Evolutionary conservation across 1,140 invertebrate species (phyloP), one percentile per base, ranked within the genome.

Genomic region (Drosophila melanica): DNA sequence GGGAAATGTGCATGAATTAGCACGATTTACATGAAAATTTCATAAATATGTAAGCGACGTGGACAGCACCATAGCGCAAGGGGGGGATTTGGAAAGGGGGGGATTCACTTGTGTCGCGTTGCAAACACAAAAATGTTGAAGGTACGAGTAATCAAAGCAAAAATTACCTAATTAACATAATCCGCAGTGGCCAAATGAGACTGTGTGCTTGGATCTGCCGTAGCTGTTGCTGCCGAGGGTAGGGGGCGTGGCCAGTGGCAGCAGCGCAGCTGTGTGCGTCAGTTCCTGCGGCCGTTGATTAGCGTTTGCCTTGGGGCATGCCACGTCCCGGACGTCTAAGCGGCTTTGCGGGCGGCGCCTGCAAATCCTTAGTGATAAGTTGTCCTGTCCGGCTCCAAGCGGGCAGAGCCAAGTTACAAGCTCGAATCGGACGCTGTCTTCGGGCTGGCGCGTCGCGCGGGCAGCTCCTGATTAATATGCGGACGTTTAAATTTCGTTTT

Each of bases 91-190:
- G 33, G 10, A 11, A 20, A 16, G 39, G 20, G 39, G 30, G 20
- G n/a, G 37, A 16, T 8, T 45, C 44, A 18, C 9, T 55, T 37
- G 45, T 59, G 64, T 58, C 66, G 68, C 72, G 75, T 35, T 8
- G 33, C 33, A 10, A 35, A 10, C 9, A 35, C 33, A 35, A 35
- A 35, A 84, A 72, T 23, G 20, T 79, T 80, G 62, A 86, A 90
- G 87, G 87, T 90, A 86, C 60, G 60, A 68, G 72, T 76, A 90
- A 90, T 90, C 81, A 90, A 90, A 90, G 87, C 87, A 82, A 80
- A 90, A 90, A 90, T 90, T 90, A 90, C 87, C 87, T 90, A 90
- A 90, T 90, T 90, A 90, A 90, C 87, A 90, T 90, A 90, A 90
- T 90, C 87, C 87, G 79, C 79, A 87, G 81, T 81, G 78, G 78